Evolutionary conservation across 1,140 invertebrate genomes (phyloP).

Genomic region (Drosophila malerkotliana): DNA sequence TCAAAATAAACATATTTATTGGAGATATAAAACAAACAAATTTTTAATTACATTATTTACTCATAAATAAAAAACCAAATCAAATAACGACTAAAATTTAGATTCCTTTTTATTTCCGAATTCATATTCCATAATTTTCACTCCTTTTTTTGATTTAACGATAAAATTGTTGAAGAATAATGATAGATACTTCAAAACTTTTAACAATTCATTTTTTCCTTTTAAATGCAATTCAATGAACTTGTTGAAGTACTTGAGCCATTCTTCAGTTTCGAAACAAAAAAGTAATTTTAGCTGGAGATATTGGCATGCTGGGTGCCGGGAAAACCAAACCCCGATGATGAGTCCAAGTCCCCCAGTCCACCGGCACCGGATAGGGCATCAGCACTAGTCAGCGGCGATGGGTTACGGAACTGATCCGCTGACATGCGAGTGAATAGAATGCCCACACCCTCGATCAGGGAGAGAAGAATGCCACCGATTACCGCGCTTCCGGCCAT

Average conservation of each 20-base stretch:
- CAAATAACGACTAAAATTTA: not conserved
- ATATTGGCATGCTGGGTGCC: slow-evolving; percentile 8
- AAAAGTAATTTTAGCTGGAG: slow-evolving; percentile 10
- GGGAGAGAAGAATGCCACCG: slow-evolving; percentile 96
- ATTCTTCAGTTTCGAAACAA: not conserved
- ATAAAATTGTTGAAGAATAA: not conserved
- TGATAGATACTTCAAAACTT: not conserved
- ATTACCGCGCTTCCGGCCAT: slow-evolving; percentile 98
- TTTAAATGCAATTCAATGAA: not conserved
- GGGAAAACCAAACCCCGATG: slow-evolving; percentile 6
- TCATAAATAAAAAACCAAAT: too few relatives aligned
- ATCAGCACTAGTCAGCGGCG: slow-evolving; percentile 22
- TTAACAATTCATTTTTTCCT: not conserved
- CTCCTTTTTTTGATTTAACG: not conserved
- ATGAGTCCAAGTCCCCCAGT: slow-evolving; percentile 9
- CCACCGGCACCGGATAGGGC: not conserved
- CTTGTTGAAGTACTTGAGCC: not conserved
- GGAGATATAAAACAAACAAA: not conserved
- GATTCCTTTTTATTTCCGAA: not conserved
- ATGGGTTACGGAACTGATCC: slow-evolving; percentile 93
- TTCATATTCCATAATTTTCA: not conserved
- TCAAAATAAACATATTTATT: not conserved
- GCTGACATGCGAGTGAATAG: slow-evolving; percentile 94
- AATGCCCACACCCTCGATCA: slow-evolving; percentile 98
- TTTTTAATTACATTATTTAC: not conserved